Evolutionary conservation across 2,113 vertebrate genomes (phyloP), one percentile per base, ranked within the genome.

Genomic region (Trogon melanurus): DNA sequence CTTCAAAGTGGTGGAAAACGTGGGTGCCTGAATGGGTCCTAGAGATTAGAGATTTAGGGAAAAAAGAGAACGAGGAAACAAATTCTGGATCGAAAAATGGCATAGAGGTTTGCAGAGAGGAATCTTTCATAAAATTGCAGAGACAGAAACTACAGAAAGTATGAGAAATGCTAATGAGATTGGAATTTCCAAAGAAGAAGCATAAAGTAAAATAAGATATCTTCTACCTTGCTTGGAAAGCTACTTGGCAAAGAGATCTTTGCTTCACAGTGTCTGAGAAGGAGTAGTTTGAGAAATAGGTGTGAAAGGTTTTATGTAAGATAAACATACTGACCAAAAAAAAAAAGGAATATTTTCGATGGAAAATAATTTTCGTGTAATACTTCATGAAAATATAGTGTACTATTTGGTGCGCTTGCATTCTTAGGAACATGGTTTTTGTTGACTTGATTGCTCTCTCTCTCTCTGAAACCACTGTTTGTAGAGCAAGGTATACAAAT

Each of bases 51-150:
- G 58, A 73, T 60, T 73, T 34, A 34, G 27, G 25, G 4, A 1
- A 32, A 58, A 60, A 85, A 86, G 53, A 86, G 56, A 95, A 87
- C 4, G 13, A 96, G 65, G 73, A 95, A 95, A 38, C 16, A 81
- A 86, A 89, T 75, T 78, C 80, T 60, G 30, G 13, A 65, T 78
- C 5, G 57, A 74, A 71, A 94, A 92, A n/a, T n/a, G 18, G 4
- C 45, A 58, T 25, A 47, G 9, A 65, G 18, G 38, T 41, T 9
- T 83, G 27, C 2, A 1, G 45, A 90, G 57, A 51, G 26, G 34
- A 79, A 57, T 71, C 38, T 51, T 79, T 34, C 19, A 23, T 79
- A n/a, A 36, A 91, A 66, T 73, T 50, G 41, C 29, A 62, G 58
- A 70, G 86, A 22, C 6, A 58, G 34, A 57, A 85, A 57, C 41